Evolutionary conservation across 2,888 invertebrate species (phyloP).

Genomic region (Hyposoter didymator): DNA sequence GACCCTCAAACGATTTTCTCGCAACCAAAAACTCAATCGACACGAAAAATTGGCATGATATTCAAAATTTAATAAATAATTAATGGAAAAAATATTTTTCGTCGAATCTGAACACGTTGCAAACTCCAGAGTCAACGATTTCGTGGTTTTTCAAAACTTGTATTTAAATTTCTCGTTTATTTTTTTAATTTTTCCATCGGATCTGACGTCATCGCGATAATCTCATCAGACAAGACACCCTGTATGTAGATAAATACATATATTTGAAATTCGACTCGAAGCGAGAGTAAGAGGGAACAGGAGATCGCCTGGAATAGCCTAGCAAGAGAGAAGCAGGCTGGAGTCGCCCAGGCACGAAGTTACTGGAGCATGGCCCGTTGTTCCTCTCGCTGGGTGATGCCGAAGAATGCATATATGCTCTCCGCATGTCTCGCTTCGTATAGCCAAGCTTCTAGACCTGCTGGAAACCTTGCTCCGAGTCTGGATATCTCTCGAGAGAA

Average conservation of each 20-base stretch:
- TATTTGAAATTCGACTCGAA: constrained; percentile 61
- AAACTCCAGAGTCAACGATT: background rate
- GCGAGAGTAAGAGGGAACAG: constrained; percentile 27
- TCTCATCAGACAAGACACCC: background rate
- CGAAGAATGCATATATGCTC: constrained; percentile 35
- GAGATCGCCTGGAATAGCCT: constrained; percentile 26
- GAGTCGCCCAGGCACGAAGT: constrained; percentile 58
- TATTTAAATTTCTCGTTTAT: background rate
- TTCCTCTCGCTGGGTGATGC: constrained; percentile 25
- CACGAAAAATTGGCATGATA: too few relatives aligned
- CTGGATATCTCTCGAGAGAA: constrained; percentile 56
- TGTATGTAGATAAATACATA: constrained; percentile 8
- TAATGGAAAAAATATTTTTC: too few relatives aligned
- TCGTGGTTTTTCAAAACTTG: background rate
- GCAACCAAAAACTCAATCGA: too few relatives aligned
- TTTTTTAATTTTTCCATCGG: background rate
- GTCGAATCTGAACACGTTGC: too few relatives aligned
- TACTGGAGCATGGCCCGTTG: constrained; percentile 62
- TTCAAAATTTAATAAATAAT: too few relatives aligned
- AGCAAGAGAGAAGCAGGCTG: constrained; percentile 32
- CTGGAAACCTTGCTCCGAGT: constrained; percentile 44
- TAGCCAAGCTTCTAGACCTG: constrained; percentile 19
- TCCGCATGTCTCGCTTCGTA: background rate
- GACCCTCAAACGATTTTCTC: too few relatives aligned
- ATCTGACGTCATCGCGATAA: background rate